Percentiles rank a stretch among this genome's conserved stretches.
Evolutionary conservation across 1,140 invertebrate genomes (phyloP).

Genomic region (Drosophila arawakana): DNA sequence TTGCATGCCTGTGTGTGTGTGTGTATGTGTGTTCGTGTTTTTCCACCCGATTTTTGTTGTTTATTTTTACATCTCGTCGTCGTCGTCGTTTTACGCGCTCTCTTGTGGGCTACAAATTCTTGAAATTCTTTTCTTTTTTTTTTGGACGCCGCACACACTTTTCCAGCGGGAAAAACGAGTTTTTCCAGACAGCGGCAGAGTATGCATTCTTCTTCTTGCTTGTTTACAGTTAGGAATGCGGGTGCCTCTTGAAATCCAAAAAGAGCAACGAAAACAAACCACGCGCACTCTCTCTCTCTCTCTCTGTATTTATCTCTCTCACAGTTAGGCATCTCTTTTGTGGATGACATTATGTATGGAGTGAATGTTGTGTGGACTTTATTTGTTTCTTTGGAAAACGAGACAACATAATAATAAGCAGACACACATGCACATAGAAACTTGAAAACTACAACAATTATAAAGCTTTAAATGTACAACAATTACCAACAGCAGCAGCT

Average conservation of each 20-base stretch:
- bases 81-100: slow-evolving; percentile 44
- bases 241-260: slow-evolving; percentile 55
- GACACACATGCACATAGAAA: background rate
- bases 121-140: slow-evolving; percentile 72
- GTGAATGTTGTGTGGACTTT: slow-evolving; percentile 36
- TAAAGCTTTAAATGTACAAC: slow-evolving; percentile 52
- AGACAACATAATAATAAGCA: slow-evolving; percentile 29
- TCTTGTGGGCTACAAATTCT: slow-evolving; percentile 69
- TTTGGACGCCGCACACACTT: slow-evolving; percentile 41
- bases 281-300: slow-evolving; percentile 18
- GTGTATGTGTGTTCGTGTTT: slow-evolving; percentile 57
- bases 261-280: slow-evolving; percentile 53
- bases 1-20: slow-evolving; percentile 21
- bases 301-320: slow-evolving; percentile 17
- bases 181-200: slow-evolving; percentile 70
- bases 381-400: slow-evolving; percentile 45
- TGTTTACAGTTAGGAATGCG: slow-evolving; percentile 82
- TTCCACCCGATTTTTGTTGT: slow-evolving; percentile 62
- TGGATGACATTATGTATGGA: slow-evolving; percentile 29
- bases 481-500: slow-evolving; percentile 48
- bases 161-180: slow-evolving; percentile 79
- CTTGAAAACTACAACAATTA: slow-evolving; percentile 53
- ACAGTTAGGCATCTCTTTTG: slow-evolving; percentile 32
- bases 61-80: slow-evolving; percentile 52
- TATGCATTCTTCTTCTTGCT: slow-evolving; percentile 69